phyloP scores from a whole-genome alignment of 2,888 invertebrate genomes.

The Lycophotia porphyrea region DNA sequence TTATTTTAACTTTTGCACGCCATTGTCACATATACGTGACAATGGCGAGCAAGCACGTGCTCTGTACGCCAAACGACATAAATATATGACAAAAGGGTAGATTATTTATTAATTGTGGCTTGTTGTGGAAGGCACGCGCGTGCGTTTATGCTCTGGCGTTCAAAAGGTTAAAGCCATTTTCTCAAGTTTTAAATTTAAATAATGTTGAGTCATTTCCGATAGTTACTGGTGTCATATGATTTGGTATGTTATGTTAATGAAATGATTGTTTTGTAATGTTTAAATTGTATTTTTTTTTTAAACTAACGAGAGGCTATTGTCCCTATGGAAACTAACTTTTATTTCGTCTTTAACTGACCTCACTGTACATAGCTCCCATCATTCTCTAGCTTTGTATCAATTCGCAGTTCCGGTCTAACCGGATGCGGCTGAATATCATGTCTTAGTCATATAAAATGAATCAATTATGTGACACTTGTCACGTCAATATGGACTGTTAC shows the following conservation, averaged over 20 bases:
- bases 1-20: no score
- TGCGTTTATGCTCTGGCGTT: no score
- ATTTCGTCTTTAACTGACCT: neutral
- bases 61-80: no score
- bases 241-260: neutral
- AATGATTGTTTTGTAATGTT: conserved; percentile 5
- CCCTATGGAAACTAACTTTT: neutral
- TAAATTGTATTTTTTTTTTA: neutral
- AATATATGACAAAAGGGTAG: no score
- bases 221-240: neutral
- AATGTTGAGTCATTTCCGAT: neutral
- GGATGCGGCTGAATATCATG: conserved; percentile 3
- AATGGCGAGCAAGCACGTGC: no score
- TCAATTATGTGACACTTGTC: conserved; percentile 1
- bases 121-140: no score
- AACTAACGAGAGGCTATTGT: conserved; percentile 9
- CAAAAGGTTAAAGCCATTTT: neutral
- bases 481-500: neutral
- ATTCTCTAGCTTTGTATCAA: no score
- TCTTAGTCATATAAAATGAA: neutral
- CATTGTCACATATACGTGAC: no score
- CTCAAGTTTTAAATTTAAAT: neutral
- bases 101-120: no score
- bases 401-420: neutral
- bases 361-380: conserved; percentile 22